Evolutionary conservation across 2,797 vertebrate species (phyloP).

Genomic region (Discoglossus pictus): DNA sequence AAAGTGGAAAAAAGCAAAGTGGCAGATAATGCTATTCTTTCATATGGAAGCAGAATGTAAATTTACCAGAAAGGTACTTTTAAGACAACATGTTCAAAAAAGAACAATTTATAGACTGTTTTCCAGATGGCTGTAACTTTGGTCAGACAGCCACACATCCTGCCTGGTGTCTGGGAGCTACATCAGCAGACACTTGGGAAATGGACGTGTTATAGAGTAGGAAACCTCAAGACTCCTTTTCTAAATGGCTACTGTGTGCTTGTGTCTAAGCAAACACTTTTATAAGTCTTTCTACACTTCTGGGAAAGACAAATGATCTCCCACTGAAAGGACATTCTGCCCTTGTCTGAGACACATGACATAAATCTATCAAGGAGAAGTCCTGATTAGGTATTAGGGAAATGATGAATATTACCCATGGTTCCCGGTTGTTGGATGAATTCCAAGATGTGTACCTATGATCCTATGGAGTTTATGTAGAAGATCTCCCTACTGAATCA

Average conservation of each 20-base stretch:
- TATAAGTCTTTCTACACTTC: conserved; percentile 13
- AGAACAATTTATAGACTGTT: conserved; percentile 33
- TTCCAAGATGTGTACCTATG: conserved; percentile 62
- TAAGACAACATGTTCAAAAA: conserved; percentile 37
- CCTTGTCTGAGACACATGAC: conserved; percentile 44
- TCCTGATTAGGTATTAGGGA: conserved; percentile 53
- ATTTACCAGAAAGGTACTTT: conserved; percentile 32
- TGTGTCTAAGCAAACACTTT: conserved; percentile 38
- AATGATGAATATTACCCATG: conserved; percentile 45
- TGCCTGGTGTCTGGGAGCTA: conserved; percentile 33
- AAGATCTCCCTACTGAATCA: conserved; percentile 64
- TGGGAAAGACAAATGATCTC: conserved; percentile 39
- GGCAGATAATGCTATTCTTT: conserved; percentile 19
- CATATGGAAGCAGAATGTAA: conserved; percentile 24
- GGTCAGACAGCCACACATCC: conserved; percentile 38
- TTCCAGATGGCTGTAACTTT: conserved; percentile 31
- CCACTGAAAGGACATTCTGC: conserved; percentile 1
- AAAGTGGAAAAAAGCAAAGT: background rate
- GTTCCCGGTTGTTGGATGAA: conserved; percentile 44
- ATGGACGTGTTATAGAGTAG: conserved; percentile 31
- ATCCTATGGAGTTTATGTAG: conserved; percentile 64
- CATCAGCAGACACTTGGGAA: conserved; percentile 40
- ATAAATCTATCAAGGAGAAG: conserved; percentile 47
- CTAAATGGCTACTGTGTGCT: conserved; percentile 38
- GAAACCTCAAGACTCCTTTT: conserved; percentile 43